Evolutionary conservation across 2,113 vertebrate genomes (phyloP), one percentile per base, ranked within the genome.

Genomic region (Vombatus ursinus): DNA sequence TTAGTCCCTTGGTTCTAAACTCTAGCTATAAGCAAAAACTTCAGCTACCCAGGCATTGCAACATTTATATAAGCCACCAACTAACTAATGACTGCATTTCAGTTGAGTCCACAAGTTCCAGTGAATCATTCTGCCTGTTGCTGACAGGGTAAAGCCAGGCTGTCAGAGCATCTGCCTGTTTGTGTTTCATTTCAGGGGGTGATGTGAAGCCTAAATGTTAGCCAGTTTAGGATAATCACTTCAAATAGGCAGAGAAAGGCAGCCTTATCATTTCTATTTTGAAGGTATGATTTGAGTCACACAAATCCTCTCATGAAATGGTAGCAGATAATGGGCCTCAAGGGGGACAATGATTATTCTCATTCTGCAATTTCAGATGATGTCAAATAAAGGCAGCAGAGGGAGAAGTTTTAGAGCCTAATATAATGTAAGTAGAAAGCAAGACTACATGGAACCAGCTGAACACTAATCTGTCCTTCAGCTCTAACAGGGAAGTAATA

Each of bases 381-480:
- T 97, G 97, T 97, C 96, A 96, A 97, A 97, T 96, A 96, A 97
- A 98, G 96, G 44, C 84, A 96, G 94, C 92, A 94, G 92, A 2
- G 96, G 97, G 95, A 90, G 96, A 97, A 98, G 53, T 96, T 98
- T 98, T 95, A 98, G 97, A 98, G 98, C 96, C 95, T 98, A 98
- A 98, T 97, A 92, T 98, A 98, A 98, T 98, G 98, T 98, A 99
- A 98, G 98, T 97, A 97, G 97, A 97, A 98, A 98, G 97, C 57
- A 96, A 96, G 97, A 97, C 95, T 98, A 97, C 97, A 98, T 97
- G 97, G 98, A 98, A 98, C 97, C 98, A 98, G 98, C 97, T 97
- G 97, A 98, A 98, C 96, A 98, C 98, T 98, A 98, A 98, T 98
- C 96, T 98, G 96, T 98, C 97, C 97, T 98, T 95, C 98, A 98